These are phyloP conservation scores for Hymenochirus boettgeri DNA, from an alignment of 2,113 vertebrate genomes.

Conservation along the genomic window DNA sequence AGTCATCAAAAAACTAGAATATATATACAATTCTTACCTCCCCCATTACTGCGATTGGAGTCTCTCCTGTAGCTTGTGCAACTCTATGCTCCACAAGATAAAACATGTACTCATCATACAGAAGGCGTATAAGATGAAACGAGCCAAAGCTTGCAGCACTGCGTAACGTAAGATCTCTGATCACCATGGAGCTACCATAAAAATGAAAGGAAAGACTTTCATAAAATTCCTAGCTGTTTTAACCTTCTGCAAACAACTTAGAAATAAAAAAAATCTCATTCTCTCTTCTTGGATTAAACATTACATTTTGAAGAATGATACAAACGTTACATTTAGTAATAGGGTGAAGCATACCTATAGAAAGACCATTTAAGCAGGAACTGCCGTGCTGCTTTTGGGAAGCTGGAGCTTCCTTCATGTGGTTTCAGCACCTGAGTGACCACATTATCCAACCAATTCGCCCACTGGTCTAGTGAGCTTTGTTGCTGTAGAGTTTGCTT, in stretches of 20 bases:
- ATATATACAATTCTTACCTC: slow-evolving; percentile 75
- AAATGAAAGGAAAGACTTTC: background rate
- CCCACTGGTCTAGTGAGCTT: slow-evolving; percentile 98
- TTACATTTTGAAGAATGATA: too few relatives aligned
- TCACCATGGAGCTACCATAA: slow-evolving; percentile 90
- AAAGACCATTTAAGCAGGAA: slow-evolving; percentile 99
- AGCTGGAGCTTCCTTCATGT: slow-evolving; percentile 83
- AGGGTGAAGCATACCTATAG: slow-evolving; percentile 73
- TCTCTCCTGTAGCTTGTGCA: slow-evolving; percentile 89
- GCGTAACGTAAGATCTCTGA: slow-evolving; percentile 92
- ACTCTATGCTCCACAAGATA: slow-evolving; percentile 96
- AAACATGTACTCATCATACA: slow-evolving; percentile 98
- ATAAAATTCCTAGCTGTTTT: too few relatives aligned
- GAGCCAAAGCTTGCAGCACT: slow-evolving; percentile 95
- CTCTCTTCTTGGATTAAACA: too few relatives aligned
- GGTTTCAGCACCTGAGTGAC: slow-evolving; percentile 90
- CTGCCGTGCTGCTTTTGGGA: slow-evolving; percentile 91
- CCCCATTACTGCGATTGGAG: slow-evolving; percentile 94
- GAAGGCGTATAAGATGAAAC: slow-evolving; percentile 94
- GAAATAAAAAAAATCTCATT: too few relatives aligned
- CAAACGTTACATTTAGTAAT: background rate
- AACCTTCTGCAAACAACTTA: too few relatives aligned
- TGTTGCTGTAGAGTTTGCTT: slow-evolving; percentile 96
- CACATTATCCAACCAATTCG: slow-evolving; percentile 89
- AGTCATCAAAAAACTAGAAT: too few relatives aligned